Percentiles rank a stretch among this genome's conserved stretches.
phyloP scores from a whole-genome alignment of 2,113 vertebrate species.

The Erythrolamprus reginae region DNA sequence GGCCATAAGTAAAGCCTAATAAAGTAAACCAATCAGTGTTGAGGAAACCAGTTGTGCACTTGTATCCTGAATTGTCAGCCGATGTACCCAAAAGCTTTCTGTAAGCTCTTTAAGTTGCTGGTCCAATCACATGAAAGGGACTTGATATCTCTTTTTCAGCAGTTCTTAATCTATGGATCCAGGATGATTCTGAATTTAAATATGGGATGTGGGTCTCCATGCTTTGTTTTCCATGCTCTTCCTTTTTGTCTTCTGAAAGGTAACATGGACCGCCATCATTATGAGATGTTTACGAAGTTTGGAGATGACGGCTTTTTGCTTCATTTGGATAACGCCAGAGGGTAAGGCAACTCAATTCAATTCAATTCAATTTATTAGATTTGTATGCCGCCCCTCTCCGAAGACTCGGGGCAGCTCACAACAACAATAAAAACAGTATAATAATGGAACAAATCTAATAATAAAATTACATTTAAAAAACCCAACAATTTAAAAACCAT shows the following conservation, averaged over 20 bases:
- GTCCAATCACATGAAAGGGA: not conserved
- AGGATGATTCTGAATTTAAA: not conserved
- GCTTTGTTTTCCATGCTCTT: not conserved
- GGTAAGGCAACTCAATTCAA: constrained; percentile 80
- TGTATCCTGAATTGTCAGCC: not conserved
- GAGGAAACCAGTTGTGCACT: not conserved
- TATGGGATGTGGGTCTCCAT: not conserved
- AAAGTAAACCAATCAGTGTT: not conserved
- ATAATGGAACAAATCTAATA: no score
- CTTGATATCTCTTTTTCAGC: not conserved
- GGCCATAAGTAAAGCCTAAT: not conserved
- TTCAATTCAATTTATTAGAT: no score
- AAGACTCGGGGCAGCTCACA: no score
- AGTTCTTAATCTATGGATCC: not conserved
- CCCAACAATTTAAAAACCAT: no score
- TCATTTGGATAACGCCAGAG: constrained; percentile 93
- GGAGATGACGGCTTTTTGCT: constrained; percentile 91
- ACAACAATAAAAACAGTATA: no score
- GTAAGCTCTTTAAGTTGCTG: not conserved
- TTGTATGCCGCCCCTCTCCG: no score
- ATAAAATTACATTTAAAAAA: no score
- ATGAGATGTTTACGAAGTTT: constrained; percentile 95
- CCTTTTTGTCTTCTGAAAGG: constrained; percentile 64
- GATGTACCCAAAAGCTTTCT: not conserved
- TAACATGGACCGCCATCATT: constrained; percentile 98